These are phyloP conservation scores for Vanessa atalanta DNA, from an alignment of 1,140 invertebrate species.

Conservation along the genomic window DNA sequence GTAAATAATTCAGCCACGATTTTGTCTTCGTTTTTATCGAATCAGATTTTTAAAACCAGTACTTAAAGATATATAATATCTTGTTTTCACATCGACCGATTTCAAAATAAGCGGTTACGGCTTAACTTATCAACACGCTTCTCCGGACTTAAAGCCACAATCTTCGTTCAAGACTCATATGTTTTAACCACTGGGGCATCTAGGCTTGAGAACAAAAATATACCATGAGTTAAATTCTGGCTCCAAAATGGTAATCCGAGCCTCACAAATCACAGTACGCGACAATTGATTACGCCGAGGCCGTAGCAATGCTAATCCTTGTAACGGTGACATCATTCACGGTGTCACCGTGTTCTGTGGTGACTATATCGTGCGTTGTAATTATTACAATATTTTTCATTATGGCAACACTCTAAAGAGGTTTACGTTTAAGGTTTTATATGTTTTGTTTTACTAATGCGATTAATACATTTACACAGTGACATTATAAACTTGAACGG, in stretches of 20 bases:
- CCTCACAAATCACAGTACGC: slow-evolving; percentile 3
- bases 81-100: no score
- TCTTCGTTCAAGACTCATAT: no score
- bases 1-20: no score
- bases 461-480: no score
- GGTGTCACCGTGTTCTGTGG: slow-evolving; percentile 12
- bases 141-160: no score
- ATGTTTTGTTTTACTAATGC: not conserved
- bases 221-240: not conserved
- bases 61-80: no score
- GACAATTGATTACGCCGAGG: slow-evolving; percentile 20
- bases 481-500: no score
- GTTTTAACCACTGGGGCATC: no score
- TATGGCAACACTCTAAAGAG: not conserved
- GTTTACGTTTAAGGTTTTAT: not conserved
- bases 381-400: not conserved
- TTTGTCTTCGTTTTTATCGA: no score
- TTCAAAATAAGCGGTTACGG: no score
- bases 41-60: no score
- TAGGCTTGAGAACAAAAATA: not conserved
- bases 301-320: slow-evolving; percentile 22
- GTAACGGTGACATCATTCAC: slow-evolving; percentile 34
- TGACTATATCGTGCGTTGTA: slow-evolving; percentile 1
- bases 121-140: no score
- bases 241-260: not conserved